These are phyloP conservation scores for Cetoscarus ocellatus DNA, from an alignment of 2,797 vertebrate genomes.

Conservation along the genomic window DNA sequence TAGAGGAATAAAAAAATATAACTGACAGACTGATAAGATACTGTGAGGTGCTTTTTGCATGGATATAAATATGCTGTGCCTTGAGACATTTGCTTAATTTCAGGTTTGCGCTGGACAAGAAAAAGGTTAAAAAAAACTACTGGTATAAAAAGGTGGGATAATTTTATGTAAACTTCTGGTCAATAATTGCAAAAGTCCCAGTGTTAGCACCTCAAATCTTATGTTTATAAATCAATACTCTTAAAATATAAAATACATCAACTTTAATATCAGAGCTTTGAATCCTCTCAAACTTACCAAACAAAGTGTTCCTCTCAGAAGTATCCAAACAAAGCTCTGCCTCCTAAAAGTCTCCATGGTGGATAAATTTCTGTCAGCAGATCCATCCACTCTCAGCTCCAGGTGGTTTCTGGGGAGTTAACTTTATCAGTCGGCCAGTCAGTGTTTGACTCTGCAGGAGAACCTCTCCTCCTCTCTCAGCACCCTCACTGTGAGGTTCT, in stretches of 20 bases:
- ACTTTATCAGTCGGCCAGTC: neutral
- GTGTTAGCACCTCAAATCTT: too few relatives aligned
- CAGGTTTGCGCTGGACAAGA: neutral
- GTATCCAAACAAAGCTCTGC: constrained; percentile 57
- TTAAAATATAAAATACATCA: neutral
- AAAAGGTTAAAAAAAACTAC: neutral
- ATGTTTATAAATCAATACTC: neutral
- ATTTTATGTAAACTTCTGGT: neutral
- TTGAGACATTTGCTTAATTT: too few relatives aligned
- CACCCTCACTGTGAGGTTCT: constrained; percentile 33
- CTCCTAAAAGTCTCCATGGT: constrained; percentile 50
- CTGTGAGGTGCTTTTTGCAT: too few relatives aligned
- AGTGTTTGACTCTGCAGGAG: constrained; percentile 1
- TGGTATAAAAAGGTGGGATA: neutral
- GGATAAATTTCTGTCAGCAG: neutral
- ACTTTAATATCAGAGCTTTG: neutral
- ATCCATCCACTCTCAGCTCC: constrained; percentile 32
- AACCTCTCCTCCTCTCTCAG: constrained; percentile 21
- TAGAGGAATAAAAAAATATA: too few relatives aligned
- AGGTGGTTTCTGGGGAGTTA: constrained; percentile 22
- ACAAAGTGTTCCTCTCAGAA: constrained; percentile 64
- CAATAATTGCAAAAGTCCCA: neutral
- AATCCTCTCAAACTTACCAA: constrained; percentile 62
- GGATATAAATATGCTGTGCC: too few relatives aligned
- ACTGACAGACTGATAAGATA: too few relatives aligned